Base-by-base conservation (phyloP, 2,113 vertebrate genomes). In the Philantomba maxwellii region DNA sequence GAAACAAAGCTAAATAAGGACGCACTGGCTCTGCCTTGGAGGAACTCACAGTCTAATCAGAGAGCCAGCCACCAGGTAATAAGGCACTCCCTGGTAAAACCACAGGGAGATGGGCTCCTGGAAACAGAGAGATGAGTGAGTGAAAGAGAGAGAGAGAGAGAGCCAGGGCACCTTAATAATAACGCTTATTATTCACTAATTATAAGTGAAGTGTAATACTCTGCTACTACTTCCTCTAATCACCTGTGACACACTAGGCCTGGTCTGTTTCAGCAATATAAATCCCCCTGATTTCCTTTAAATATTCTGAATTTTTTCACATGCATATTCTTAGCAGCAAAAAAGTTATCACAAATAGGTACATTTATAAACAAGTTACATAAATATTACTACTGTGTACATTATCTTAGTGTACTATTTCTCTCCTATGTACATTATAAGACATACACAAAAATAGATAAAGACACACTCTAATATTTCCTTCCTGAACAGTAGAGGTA, bases 211-310 rank as follows among this genome's bases (percentile, higher is more conserved):
- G 6, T 23, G 15, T 3, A 43, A n/a, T 23, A 43, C 19, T 87
- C 75, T 39, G 36, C 58, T 53, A 82, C 47, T 47, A 23, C 16
- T 47, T 84, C 80, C 75, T 89, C 81, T 51, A 60, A 75, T 70
- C 91, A 51, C 15, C 39, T 21, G 14, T 82, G 91, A 82, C 23
- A 39, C 1, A 1, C 33, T 7, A 92, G 30, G 26, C 23, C 84
- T 75, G 16, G 13, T 25, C 66, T 86, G 57, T 62, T 96, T 83
- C 70, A 86, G 89, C 53, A 95, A 78, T 51, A 96, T 77, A 86
- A 89, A 85, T 60, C 26, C 19, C 73, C 47, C 66, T 57, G 57
- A 45, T 21, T 57, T 60, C 47, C 60, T 95, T 75, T 80, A 75
- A 66, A 55, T 36, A 45, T 23, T 30, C 64, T 64, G 51, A 81